Base-by-base conservation (phyloP, 2,113 vertebrate species). In the Ondatra zibethicus region DNA sequence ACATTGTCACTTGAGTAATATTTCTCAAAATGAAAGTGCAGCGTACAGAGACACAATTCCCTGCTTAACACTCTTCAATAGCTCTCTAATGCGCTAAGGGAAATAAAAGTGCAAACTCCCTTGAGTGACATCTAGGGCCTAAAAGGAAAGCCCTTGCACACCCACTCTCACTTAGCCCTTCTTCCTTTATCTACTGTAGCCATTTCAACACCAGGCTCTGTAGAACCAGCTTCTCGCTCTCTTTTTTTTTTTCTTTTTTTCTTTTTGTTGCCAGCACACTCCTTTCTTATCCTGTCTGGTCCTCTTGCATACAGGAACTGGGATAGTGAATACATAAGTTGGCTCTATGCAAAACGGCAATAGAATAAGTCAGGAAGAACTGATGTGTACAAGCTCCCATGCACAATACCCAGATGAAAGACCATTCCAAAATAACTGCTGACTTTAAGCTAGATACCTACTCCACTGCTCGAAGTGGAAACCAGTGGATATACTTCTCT, bases 1-100 rank as follows among this genome's bases (percentile, higher is more conserved):
- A 94, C 94, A 86, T 14, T 94, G 89, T 93, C 92, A 88, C n/a
- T 68, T 39, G 31, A 36, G 70, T 80, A 70, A 76, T 94, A 94
- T 95, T 97, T 97, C 80, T 93, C 92, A 70, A 88, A 90, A 85
- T 39, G 92, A 95, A 84, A 65, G 42, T 42, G 55, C 93, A 88
- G 50, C 81, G 85, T 21, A 27, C 81, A 92, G 50, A n/a, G 55
- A 75, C 27, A 85, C 55, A 70, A 61, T 92, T 52, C 70, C 58
- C 80, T 88, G 63, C 90, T 85, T 92, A 90, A 94, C 82, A 36
- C 33, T 76, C 55, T 85, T 93, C 27, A 36, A 33, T 63, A 73
- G 45, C 17, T 94, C 47, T 88, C 25, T 39, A 3, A 29, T 81
- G 88, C 78, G 42, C 33, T 10, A 36, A 91, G 19, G 45, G 31